These are phyloP conservation scores for Epinephelus lanceolatus DNA, from an alignment of 2,113 vertebrate species.

Conservation along the genomic window DNA sequence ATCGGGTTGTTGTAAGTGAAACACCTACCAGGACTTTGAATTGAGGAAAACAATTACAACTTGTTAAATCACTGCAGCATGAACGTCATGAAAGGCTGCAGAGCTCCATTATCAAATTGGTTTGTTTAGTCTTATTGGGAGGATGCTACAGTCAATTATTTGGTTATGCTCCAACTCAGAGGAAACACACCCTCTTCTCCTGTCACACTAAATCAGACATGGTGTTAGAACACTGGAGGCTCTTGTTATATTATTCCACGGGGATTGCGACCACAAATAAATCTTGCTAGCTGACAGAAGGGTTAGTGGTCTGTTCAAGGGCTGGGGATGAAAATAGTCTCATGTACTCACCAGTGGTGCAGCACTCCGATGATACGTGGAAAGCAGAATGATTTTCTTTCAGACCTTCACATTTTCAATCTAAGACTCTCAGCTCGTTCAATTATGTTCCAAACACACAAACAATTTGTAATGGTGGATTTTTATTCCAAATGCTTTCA, in stretches of 20 bases:
- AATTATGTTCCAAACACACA: no score
- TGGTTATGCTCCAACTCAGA: neutral
- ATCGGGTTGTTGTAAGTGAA: neutral
- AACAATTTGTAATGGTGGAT: no score
- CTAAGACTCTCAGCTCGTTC: neutral
- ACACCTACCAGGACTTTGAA: neutral
- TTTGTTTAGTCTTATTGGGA: conserved; percentile 9
- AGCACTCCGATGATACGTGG: neutral
- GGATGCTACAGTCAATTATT: conserved; percentile 13
- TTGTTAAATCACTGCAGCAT: neutral
- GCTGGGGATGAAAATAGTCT: conserved; percentile 50
- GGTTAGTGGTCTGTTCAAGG: conserved; percentile 33
- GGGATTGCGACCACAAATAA: conserved; percentile 39
- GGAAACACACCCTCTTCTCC: conserved; percentile 40
- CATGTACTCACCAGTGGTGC: neutral
- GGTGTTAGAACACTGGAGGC: conserved; percentile 33
- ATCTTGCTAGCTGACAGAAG: conserved; percentile 51
- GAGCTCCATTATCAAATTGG: neutral
- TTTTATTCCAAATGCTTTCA: no score
- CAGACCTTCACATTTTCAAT: neutral
- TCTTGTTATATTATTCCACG: conserved; percentile 50
- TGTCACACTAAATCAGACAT: conserved; percentile 50
- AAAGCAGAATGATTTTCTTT: neutral
- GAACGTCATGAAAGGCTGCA: neutral
- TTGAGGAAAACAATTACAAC: neutral